A percentile compares a stretch with the other conserved stretches of the same genome.
phyloP scores from a whole-genome alignment of 23 tunicate species.

The Diplosoma virens region DNA sequence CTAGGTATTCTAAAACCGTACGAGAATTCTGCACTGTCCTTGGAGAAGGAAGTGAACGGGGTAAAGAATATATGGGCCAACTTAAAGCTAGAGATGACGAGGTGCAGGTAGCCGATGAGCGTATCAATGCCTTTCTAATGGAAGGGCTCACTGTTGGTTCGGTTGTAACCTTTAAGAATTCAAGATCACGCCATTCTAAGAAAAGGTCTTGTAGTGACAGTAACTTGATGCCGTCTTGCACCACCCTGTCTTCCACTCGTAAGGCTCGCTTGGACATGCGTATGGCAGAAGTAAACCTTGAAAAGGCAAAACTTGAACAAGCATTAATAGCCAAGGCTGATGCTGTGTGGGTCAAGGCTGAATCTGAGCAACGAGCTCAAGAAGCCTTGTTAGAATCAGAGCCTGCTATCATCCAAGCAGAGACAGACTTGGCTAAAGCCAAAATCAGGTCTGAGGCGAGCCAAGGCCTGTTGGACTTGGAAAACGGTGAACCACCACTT shows the following conservation, averaged over 20 bases:
- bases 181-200: not conserved
- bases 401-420: not conserved
- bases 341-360: too few relatives aligned
- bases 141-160: not conserved
- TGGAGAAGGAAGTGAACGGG: not conserved
- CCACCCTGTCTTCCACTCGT: not conserved
- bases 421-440: not conserved
- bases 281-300: not conserved
- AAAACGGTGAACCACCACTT: not conserved
- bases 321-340: not conserved
- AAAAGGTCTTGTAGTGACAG: not conserved
- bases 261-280: not conserved
- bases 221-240: not conserved
- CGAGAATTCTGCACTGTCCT: not conserved
- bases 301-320: not conserved
- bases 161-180: not conserved
- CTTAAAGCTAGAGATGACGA: not conserved
- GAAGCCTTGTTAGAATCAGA: too few relatives aligned
- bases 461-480: constrained; percentile 8
- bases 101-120: not conserved
- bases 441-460: not conserved
- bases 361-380: not conserved
- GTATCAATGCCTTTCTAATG: not conserved
- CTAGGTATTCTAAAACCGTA: not conserved
- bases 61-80: constrained; percentile 1